Conservation (phyloP, 1,140 invertebrate genomes). For the Sycobia sp. region DNA sequence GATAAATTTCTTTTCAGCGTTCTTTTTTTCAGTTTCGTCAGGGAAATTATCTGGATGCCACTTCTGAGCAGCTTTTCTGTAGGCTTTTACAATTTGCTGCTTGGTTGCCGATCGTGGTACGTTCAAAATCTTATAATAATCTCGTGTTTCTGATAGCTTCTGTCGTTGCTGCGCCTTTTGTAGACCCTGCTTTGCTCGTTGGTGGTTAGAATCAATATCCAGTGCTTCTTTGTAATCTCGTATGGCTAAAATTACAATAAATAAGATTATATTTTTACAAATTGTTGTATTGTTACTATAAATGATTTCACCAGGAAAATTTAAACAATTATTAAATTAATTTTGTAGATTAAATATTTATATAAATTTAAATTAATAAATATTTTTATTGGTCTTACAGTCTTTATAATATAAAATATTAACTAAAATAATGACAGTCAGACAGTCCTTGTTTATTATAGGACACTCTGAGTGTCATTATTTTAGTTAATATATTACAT, state of each 20-base stretch:
- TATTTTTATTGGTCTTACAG: too few species aligned
- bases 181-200: slow-evolving; percentile 87
- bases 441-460: too few species aligned
- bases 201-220: slow-evolving; percentile 80
- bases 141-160: slow-evolving; percentile 90
- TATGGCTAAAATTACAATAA: slow-evolving; percentile 72
- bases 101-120: slow-evolving; percentile 87
- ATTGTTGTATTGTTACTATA: too few species aligned
- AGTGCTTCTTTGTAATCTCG: slow-evolving; percentile 85
- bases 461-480: too few species aligned
- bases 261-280: too few species aligned
- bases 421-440: too few species aligned
- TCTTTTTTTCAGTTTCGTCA: slow-evolving; percentile 88
- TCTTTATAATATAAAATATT: too few species aligned
- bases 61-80: slow-evolving; percentile 95
- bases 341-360: too few species aligned
- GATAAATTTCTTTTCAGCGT: slow-evolving; percentile 97
- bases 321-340: too few species aligned
- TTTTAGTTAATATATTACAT: too few species aligned
- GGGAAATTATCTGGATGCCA: slow-evolving; percentile 99
- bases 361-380: too few species aligned
- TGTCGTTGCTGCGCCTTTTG: slow-evolving; percentile 90
- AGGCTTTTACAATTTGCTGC: slow-evolving; percentile 94
- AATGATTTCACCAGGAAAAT: too few species aligned
- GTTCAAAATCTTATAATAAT: slow-evolving; percentile 98